phyloP scores from a whole-genome alignment of 2,797 vertebrate species.

The Sebastiscus tertius region DNA sequence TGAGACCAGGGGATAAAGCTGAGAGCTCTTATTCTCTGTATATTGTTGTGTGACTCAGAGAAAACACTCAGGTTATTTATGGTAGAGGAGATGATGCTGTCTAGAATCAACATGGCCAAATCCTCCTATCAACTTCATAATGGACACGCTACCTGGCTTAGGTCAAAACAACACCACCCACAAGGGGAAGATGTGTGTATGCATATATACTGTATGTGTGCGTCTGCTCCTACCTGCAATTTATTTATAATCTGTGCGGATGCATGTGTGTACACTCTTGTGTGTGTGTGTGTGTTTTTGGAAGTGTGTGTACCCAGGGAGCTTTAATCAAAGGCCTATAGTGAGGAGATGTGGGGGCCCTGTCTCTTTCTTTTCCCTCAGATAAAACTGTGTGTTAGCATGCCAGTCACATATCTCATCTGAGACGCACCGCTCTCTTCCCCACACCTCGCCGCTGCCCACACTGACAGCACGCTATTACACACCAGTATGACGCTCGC shows the following conservation, averaged over 20 bases:
- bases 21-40: slow-evolving; percentile 67
- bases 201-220: slow-evolving; percentile 53
- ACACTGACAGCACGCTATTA: slow-evolving; percentile 81
- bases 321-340: slow-evolving; percentile 84
- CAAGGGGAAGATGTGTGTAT: slow-evolving; percentile 59
- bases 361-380: slow-evolving; percentile 65
- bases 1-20: slow-evolving; percentile 61
- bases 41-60: slow-evolving; percentile 72
- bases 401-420: slow-evolving; percentile 89
- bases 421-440: slow-evolving; percentile 78
- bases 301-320: slow-evolving; percentile 70
- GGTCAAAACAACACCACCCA: slow-evolving; percentile 79
- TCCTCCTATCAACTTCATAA: slow-evolving; percentile 83
- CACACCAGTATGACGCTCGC: slow-evolving; percentile 69
- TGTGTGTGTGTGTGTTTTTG: slow-evolving; percentile 52
- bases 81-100: slow-evolving; percentile 71
- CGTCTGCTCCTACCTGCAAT: slow-evolving; percentile 48
- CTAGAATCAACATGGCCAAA: slow-evolving; percentile 83
- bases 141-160: slow-evolving; percentile 76
- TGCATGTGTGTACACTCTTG: slow-evolving; percentile 50
- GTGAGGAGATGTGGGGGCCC: slow-evolving; percentile 68
- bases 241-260: slow-evolving; percentile 66
- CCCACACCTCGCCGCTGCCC: slow-evolving; percentile 75
- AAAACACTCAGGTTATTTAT: slow-evolving; percentile 78
- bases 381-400: slow-evolving; percentile 86